Evolutionary conservation across 2,888 invertebrate species (phyloP), one percentile per base, ranked within the genome.

Genomic region (Allolobophora icterica): DNA sequence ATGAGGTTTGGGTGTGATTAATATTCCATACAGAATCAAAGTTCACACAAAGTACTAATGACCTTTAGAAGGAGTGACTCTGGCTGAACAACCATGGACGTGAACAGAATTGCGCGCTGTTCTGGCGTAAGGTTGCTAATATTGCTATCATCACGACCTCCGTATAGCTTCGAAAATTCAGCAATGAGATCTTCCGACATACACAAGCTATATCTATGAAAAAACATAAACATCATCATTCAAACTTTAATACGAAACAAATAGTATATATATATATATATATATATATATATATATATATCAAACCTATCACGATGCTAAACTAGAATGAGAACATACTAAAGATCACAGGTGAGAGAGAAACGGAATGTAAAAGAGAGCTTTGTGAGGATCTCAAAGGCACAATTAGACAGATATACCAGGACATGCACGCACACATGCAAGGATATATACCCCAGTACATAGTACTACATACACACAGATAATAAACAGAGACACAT

Each of bases 81-180:
- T 4, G 87, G 87, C 35, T 87, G 87, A 6, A 87, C 87, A 19
- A 87, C 35, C 87, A 87, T 87, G 19, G 87, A 87, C 17, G 87
- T 87, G 87, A 87, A 87, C 35, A 87, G 87, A 38, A 87, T 87
- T 35, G 87, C 87, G 6, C 87, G 34, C 87, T 87, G 87, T 33
- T 35, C 87, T 35, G 87, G 35, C 24, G 87, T 87, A 34, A 87
- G 38, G 87, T 35, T 87, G 38, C 87, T 87, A 35, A 35, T 35
- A 87, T 24, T 4, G 38, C 34, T 35, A 24, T 87, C 87, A 6
- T 87, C 87, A 35, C 35, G 17, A 87, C 24, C 38, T 17, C 87
- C 87, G n/a, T 87, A 87, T 0, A 87, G 38, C 87, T 87, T 38
- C 30, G 87, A 33, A 87, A 87, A 87, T 87, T 87, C 87, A 11